Conservation (phyloP, 2,797 vertebrate genomes). For the Gadopsis marmoratus region DNA sequence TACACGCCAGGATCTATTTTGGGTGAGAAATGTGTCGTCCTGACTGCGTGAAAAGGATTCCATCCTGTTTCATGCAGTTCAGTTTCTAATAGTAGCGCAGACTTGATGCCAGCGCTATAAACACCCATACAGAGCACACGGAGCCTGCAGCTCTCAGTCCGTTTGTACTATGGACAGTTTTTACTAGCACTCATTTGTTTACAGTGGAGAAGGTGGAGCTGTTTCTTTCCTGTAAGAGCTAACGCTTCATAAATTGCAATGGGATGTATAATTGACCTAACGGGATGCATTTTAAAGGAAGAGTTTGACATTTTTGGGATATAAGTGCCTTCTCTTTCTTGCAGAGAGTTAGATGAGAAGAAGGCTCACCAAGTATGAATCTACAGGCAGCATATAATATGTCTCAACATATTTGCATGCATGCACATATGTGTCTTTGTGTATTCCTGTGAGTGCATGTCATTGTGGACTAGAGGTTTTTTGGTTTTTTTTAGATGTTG, state of each 20-base stretch:
- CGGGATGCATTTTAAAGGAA: neutral
- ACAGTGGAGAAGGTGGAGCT: neutral
- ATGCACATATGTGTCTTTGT: neutral
- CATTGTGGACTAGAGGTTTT: neutral
- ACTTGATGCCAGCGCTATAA: constrained; percentile 35
- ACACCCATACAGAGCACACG: constrained; percentile 27
- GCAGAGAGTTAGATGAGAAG: neutral
- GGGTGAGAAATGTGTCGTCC: constrained; percentile 14
- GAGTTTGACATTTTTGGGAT: neutral
- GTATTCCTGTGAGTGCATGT: constrained; percentile 13
- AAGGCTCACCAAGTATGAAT: neutral
- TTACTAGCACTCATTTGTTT: neutral
- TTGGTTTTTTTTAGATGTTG: constrained; percentile 35
- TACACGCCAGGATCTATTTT: constrained; percentile 41
- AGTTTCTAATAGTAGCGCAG: constrained; percentile 27
- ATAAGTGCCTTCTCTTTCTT: neutral
- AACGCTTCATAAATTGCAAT: neutral
- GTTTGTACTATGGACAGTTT: constrained; percentile 1
- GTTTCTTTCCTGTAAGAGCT: neutral
- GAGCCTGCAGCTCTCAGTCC: constrained; percentile 28
- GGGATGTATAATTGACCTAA: neutral
- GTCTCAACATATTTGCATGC: constrained; percentile 14
- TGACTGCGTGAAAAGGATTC: constrained; percentile 18
- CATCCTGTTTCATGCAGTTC: constrained; percentile 10
- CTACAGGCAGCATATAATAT: neutral